Percentiles rank a stretch among this genome's conserved stretches.
Evolutionary conservation across 2,888 invertebrate genomes (phyloP).

Genomic region (Cosmorhoe ocellata): DNA sequence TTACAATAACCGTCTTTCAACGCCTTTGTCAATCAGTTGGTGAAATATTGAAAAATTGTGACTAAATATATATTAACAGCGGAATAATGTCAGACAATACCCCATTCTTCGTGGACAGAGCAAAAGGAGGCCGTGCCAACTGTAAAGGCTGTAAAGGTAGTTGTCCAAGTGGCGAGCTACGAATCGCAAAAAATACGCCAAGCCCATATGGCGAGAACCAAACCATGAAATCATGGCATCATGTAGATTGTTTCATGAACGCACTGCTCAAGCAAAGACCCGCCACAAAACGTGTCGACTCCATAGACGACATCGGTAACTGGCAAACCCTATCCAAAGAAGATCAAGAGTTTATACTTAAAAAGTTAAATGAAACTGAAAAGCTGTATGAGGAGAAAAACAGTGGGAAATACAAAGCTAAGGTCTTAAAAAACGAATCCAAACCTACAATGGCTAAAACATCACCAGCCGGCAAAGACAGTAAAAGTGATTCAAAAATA

Average conservation of each 20-base stretch:
- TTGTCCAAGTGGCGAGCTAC: slow-evolving; percentile 86
- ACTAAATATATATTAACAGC: background rate
- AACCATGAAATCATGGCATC: slow-evolving; percentile 93
- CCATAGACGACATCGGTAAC: slow-evolving; percentile 89
- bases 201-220: slow-evolving; percentile 89
- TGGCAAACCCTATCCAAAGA: slow-evolving; percentile 86
- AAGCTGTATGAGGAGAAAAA: slow-evolving; percentile 77
- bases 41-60: background rate
- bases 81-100: slow-evolving; percentile 37
- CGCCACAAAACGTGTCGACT: slow-evolving; percentile 91
- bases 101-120: slow-evolving; percentile 88
- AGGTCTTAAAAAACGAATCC: slow-evolving; percentile 63
- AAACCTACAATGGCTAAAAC: slow-evolving; percentile 26
- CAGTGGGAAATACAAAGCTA: slow-evolving; percentile 71
- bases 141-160: slow-evolving; percentile 94
- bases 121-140: slow-evolving; percentile 90
- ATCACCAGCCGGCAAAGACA: slow-evolving; percentile 20
- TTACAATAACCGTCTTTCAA: too few species aligned
- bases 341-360: slow-evolving; percentile 85
- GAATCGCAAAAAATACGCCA: slow-evolving; percentile 89
- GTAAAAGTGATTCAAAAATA: slow-evolving; percentile 30
- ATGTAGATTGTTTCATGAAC: slow-evolving; percentile 90
- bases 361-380: slow-evolving; percentile 85
- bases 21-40: too few species aligned
- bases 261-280: slow-evolving; percentile 89